Evolutionary conservation across 2,113 vertebrate species (phyloP).

Genomic region (Lanius ludovicianus): DNA sequence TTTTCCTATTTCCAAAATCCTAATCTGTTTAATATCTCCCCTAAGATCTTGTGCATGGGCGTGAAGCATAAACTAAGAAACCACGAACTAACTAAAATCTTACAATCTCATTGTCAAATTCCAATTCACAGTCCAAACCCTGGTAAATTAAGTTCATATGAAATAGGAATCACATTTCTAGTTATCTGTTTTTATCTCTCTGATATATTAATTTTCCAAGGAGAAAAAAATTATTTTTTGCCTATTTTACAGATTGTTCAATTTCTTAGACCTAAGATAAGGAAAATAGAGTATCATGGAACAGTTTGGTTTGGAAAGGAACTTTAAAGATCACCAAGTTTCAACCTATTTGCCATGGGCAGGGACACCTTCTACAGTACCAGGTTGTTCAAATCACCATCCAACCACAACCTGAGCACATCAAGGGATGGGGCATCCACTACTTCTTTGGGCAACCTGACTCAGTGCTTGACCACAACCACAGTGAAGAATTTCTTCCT

Average conservation of each 20-base stretch:
- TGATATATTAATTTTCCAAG: neutral
- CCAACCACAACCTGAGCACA: neutral
- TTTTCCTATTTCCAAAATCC: neutral
- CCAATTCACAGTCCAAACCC: neutral
- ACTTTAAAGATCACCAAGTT: neutral
- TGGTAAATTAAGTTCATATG: neutral
- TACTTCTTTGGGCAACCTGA: neutral
- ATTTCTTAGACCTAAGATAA: neutral
- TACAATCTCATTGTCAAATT: neutral
- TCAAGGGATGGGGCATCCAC: accelerated
- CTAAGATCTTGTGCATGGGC: neutral
- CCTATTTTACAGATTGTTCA: neutral
- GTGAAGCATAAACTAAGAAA: neutral
- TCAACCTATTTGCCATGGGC: neutral
- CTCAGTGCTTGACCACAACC: neutral
- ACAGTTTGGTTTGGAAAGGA: neutral
- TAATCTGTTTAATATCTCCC: neutral
- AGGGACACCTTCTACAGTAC: neutral
- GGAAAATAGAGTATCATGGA: neutral
- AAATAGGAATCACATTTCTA: neutral
- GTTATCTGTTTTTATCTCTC: neutral
- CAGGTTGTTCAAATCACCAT: neutral
- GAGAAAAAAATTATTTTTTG: neutral
- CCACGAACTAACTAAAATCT: neutral
- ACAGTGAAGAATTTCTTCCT: neutral